Evolutionary conservation across 2,888 invertebrate species (phyloP).

Genomic region (Danaus chrysippus): DNA sequence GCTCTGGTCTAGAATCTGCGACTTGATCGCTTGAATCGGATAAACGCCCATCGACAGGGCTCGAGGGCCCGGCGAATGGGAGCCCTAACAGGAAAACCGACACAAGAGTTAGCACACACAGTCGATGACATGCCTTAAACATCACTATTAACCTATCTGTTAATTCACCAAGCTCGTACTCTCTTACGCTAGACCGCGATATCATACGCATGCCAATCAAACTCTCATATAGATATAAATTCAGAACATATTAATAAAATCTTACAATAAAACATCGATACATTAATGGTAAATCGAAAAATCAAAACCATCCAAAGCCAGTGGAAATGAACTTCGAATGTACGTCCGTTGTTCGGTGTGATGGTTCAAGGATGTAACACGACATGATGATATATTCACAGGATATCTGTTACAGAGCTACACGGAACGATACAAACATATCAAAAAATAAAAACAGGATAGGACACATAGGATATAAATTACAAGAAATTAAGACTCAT

Average conservation of each 20-base stretch:
- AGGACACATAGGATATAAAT: slow-evolving; percentile 40
- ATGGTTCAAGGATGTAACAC: slow-evolving; percentile 60
- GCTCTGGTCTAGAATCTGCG: slow-evolving; percentile 90
- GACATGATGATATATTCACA: slow-evolving; percentile 63
- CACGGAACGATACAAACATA: slow-evolving; percentile 71
- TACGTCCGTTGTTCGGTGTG: slow-evolving; percentile 26
- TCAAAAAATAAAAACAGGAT: slow-evolving; percentile 47
- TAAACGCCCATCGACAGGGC: slow-evolving; percentile 94
- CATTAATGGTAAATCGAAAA: slow-evolving; percentile 48
- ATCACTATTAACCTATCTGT: slow-evolving; percentile 51
- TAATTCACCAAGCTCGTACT: slow-evolving; percentile 53
- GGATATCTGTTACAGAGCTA: slow-evolving; percentile 49
- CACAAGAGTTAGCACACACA: slow-evolving; percentile 79
- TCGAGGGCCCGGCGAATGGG: slow-evolving; percentile 94
- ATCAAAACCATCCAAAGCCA: slow-evolving; percentile 69
- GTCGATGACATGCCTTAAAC: slow-evolving; percentile 68
- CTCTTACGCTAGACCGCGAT: neutral
- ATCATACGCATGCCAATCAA: slow-evolving; percentile 58
- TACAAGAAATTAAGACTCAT: slow-evolving; percentile 45
- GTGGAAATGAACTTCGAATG: slow-evolving; percentile 53
- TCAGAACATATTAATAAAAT: slow-evolving; percentile 27
- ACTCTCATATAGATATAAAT: slow-evolving; percentile 27
- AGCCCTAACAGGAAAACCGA: slow-evolving; percentile 85
- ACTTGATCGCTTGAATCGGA: slow-evolving; percentile 93
- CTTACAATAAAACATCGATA: slow-evolving; percentile 36